Conservation (phyloP, 1,140 invertebrate species). For the Melanaphis sacchari region DNA sequence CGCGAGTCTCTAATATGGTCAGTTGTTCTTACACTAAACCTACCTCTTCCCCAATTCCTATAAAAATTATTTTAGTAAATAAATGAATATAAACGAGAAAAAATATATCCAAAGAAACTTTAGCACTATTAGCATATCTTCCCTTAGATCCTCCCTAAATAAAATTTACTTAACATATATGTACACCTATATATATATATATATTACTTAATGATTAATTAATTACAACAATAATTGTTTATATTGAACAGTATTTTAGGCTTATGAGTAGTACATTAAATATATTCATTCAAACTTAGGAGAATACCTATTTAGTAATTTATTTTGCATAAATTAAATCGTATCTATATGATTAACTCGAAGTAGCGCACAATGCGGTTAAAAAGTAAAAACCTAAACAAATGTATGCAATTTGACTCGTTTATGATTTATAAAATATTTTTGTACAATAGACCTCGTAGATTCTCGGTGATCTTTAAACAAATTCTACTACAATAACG, state of each 20-base stretch:
- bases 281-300: not conserved
- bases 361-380: too few species aligned
- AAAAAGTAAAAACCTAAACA: not conserved
- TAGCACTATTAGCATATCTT: not conserved
- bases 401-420: not conserved
- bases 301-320: not conserved
- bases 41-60: too few species aligned
- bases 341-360: not conserved
- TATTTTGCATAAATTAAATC: not conserved
- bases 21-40: not conserved
- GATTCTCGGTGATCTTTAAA: not conserved
- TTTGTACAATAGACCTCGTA: slow-evolving; percentile 7
- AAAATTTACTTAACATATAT: not conserved
- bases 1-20: too few species aligned
- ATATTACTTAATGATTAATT: not conserved
- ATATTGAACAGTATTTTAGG: not conserved
- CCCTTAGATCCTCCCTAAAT: not conserved
- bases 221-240: not conserved
- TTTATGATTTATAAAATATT: not conserved
- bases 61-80: not conserved
- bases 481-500: not conserved
- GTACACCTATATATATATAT: not conserved
- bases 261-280: not conserved
- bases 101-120: not conserved
- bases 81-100: not conserved